phyloP scores from a whole-genome alignment of 2,797 vertebrate species.

The Tadarida brasiliensis region DNA sequence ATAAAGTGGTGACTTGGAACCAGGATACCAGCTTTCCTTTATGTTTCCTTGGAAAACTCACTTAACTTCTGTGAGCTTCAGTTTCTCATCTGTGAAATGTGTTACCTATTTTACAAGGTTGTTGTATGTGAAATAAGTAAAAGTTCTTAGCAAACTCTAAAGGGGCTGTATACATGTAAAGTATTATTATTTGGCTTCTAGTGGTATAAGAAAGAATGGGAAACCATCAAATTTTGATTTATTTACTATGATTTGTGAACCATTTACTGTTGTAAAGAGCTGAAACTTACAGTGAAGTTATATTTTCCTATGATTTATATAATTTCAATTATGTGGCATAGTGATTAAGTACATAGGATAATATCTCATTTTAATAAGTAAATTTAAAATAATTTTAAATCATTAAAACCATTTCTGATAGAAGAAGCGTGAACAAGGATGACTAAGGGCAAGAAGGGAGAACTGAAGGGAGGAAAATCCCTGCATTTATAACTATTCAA shows the following conservation, averaged over 20 bases:
- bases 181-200: not conserved
- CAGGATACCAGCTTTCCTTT: not conserved
- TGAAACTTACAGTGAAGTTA: not conserved
- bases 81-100: not conserved
- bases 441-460: not conserved
- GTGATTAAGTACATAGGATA: not conserved
- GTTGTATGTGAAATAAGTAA: not conserved
- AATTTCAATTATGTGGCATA: not conserved
- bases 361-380: slow-evolving; percentile 22
- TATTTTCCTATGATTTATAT: not conserved
- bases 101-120: not conserved
- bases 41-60: not conserved
- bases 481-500: not conserved
- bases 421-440: not conserved
- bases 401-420: not conserved
- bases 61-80: not conserved
- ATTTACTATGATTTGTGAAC: not conserved
- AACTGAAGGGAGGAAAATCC: not conserved
- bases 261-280: not conserved
- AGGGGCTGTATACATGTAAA: not conserved
- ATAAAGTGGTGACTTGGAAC: not conserved
- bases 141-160: not conserved
- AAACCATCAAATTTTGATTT: not conserved
- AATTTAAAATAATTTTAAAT: not conserved
- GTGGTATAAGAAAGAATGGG: slow-evolving; percentile 8